Conservation (phyloP, 2,113 vertebrate genomes). For the Sigmodon hispidus region DNA sequence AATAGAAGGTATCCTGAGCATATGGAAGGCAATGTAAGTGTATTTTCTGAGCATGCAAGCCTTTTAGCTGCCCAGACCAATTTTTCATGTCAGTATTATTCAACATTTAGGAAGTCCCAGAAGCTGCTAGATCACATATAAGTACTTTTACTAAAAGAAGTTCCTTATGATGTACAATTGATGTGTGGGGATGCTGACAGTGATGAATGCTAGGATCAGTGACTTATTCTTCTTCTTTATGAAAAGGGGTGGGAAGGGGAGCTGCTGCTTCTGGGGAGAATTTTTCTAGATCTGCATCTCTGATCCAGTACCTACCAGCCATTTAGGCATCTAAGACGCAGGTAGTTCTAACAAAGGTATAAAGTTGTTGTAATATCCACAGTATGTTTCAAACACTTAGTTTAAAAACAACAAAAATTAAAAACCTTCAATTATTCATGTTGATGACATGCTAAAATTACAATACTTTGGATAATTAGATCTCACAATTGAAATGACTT, state of each 20-base stretch:
- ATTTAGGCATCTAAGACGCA: not conserved
- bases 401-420: not conserved
- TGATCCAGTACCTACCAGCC: not conserved
- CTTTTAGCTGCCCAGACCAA: not conserved
- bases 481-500: slow-evolving; percentile 25
- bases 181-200: not conserved
- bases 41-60: not conserved
- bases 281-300: not conserved
- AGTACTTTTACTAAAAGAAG: not conserved
- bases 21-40: not conserved
- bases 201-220: not conserved
- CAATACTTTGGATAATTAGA: not conserved
- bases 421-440: not conserved
- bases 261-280: not conserved
- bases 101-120: not conserved
- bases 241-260: not conserved
- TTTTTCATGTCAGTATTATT: not conserved
- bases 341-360: not conserved
- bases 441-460: not conserved
- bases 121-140: not conserved
- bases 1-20: not conserved
- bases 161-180: not conserved
- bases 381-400: not conserved
- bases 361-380: not conserved
- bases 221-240: not conserved